Base-by-base conservation (phyloP, 2,797 vertebrate genomes). In the Odontamblyopus rebecca region DNA sequence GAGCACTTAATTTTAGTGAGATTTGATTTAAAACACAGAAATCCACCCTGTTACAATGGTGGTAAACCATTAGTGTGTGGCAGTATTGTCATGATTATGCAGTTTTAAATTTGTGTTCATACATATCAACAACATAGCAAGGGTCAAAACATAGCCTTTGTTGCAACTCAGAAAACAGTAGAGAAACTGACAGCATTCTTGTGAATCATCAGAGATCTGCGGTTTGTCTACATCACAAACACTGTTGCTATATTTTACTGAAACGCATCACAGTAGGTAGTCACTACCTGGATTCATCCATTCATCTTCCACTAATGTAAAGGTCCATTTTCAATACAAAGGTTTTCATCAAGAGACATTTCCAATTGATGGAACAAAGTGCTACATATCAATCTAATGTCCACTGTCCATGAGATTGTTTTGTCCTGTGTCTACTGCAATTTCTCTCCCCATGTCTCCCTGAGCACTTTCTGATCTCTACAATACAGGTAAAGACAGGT, bases 401-500 rank as follows among this genome's bases (percentile, higher is more conserved):
- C 7, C 60, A 35, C 7, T 61, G 32, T 61, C 59, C 30, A 38
- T 38, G 18, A 35, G 2, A 62, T 38, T 62, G 35, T 38, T 62
- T 23, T n/a, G 18, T 63, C 61, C 18, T 61, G 60, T 61, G 32
- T 61, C 16, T 32, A 16, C 60, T 61, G 30, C 2, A 61, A 16
- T 61, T 35, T 61, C 60, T 61, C 27, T 35, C 19, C 27, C 65
- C 16, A 30, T 67, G 50, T 54, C 26, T 67, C 27, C 30, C 13
- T 57, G n/a, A 68, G 32, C 61, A 41, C 61, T 16, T 44, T 63
- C 61, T 41, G 35, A 68, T 41, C n/a, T 41, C 51, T 68, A 68
- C 67, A 68, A 57, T 57, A 57, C 27, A 68, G 51, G 54, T 68
- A 38, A 50, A 57, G 67, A 62, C 53, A 68, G 61, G 61, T 44